Evolutionary conservation across 2,113 vertebrate species (phyloP).

Genomic region (Amphilophus citrinellus): DNA sequence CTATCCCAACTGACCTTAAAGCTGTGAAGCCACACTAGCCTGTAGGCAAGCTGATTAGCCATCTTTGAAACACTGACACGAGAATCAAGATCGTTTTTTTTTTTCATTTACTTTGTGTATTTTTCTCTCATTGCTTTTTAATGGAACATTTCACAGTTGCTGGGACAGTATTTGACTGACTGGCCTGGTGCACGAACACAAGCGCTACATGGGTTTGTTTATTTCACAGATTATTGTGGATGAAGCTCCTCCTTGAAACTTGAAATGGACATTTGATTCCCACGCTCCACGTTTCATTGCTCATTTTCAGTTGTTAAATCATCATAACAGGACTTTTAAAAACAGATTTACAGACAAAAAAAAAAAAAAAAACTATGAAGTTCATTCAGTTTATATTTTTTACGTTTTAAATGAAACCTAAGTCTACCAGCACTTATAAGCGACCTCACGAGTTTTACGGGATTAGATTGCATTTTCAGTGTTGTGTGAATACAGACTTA

Average conservation of each 20-base stretch:
- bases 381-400: background rate
- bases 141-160: background rate
- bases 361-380: background rate
- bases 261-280: background rate
- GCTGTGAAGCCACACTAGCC: conserved; percentile 52
- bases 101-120: background rate
- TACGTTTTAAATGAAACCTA: background rate
- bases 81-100: background rate
- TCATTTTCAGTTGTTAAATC: background rate
- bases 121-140: background rate
- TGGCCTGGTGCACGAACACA: background rate
- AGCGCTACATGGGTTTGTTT: background rate
- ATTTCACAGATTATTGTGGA: background rate
- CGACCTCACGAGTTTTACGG: background rate
- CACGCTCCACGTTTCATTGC: background rate
- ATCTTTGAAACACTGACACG: background rate
- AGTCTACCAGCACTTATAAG: conserved; percentile 12
- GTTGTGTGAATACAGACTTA: background rate
- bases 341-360: background rate
- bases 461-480: background rate
- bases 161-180: conserved; percentile 3
- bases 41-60: conserved; percentile 29
- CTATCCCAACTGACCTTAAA: conserved; percentile 40
- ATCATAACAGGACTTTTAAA: background rate
- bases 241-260: background rate